Base-by-base conservation (phyloP, 2,113 vertebrate genomes). In the Thymallus thymallus region DNA sequence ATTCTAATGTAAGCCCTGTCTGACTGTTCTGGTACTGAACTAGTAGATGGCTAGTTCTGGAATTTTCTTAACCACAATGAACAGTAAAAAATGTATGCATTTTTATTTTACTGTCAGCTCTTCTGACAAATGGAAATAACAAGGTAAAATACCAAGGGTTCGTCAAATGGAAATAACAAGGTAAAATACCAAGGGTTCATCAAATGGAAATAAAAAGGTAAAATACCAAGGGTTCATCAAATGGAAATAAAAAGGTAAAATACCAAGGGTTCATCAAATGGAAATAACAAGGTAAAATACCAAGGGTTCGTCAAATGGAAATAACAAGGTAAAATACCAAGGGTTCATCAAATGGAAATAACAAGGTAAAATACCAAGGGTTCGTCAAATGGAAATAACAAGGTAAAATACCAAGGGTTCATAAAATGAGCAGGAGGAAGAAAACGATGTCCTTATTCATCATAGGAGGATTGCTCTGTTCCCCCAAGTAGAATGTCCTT, bases 21-120 rank as follows among this genome's bases (percentile, higher is more conserved):
- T 14, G 26, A 26, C 16, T 66, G 5, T 4, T n/a, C 30, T 66
- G 6, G 20, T 4, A 20, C 63, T 20, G 16, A 35, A 66, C 29
- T 9, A 7, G 13, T 41, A 41, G 9, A 41, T 10, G 35, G 9
- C 9, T 10, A 0, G 35, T 41, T 2, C 9, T 41, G 35, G 35
- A 41, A 12, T 41, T 41, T 1, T 1, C 26, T 26, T 10, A 41
- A 41, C 35, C 35, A 41, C 35, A 41, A 41, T 0, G 35, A 41
- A 77, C 71, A 0, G 68, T 82, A 9, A 83, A 84, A 78, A 71
- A 78, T 78, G 74, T 46, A 79, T 74, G 71, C 0, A 41, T 41
- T 10, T 41, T 7, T 10, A 3, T 55, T 77, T 58, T 5, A 77
- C 69, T 70, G 24, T 18, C 30, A 64, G 58, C 61, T 68, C 41